A percentile compares a stretch with the other conserved stretches of the same genome.
Evolutionary conservation across 2,797 vertebrate genomes (phyloP).

Genomic region (Petrocephalus schoutedeni): DNA sequence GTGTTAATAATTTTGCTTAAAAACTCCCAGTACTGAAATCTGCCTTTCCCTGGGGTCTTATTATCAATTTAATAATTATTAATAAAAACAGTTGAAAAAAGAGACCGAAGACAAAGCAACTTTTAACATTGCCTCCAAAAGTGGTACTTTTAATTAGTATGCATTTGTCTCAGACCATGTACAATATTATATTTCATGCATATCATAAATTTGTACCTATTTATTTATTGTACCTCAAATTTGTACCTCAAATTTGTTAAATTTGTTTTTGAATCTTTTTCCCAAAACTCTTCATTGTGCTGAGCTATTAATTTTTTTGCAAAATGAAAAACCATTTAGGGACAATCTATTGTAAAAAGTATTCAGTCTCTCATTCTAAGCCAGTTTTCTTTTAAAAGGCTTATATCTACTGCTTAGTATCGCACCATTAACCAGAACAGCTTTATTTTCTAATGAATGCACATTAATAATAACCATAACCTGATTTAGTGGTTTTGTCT

Average conservation of each 20-base stretch:
- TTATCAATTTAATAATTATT: background rate
- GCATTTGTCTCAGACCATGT: background rate
- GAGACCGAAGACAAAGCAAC: background rate
- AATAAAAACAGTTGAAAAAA: background rate
- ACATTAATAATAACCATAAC: background rate
- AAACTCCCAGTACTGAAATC: background rate
- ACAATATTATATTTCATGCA: background rate
- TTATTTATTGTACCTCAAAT: too few relatives aligned
- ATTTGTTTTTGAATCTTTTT: background rate
- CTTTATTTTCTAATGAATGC: constrained; percentile 1
- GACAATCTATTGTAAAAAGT: background rate
- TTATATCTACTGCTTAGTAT: background rate
- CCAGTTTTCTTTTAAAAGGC: background rate
- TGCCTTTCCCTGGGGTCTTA: background rate
- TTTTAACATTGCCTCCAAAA: background rate
- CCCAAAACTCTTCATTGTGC: background rate
- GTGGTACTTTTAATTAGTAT: background rate
- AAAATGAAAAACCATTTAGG: background rate
- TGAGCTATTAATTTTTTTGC: background rate
- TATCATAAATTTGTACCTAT: background rate
- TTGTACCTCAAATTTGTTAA: background rate
- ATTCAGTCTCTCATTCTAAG: background rate
- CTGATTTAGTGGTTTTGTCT: background rate
- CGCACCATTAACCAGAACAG: background rate
- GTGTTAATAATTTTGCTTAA: background rate